Conservation (phyloP, 2,888 invertebrate species). For the Emmelina monodactyla region DNA sequence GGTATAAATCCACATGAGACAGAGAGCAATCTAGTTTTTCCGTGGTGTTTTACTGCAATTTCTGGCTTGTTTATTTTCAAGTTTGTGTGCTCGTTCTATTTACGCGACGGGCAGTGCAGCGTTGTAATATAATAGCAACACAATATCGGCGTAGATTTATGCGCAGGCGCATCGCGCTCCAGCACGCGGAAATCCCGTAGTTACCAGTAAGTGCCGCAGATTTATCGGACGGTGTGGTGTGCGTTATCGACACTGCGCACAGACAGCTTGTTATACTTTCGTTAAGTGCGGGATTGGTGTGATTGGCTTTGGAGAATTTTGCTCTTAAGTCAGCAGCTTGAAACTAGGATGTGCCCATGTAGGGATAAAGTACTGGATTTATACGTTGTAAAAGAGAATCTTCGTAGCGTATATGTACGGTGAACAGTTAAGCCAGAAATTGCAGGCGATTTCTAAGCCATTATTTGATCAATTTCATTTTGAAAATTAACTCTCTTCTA, state of each 20-base stretch:
- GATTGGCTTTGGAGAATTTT: too few relatives aligned
- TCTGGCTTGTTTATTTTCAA: background rate
- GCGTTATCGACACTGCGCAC: slow-evolving; percentile 24
- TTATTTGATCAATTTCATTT: too few relatives aligned
- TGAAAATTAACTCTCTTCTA: too few relatives aligned
- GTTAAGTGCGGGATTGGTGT: too few relatives aligned
- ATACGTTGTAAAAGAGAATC: too few relatives aligned
- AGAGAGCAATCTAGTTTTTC: background rate
- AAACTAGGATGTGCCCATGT: too few relatives aligned
- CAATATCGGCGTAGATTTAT: slow-evolving; percentile 65
- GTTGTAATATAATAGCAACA: slow-evolving; percentile 60
- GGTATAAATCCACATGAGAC: background rate
- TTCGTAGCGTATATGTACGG: too few relatives aligned
- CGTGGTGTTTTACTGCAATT: background rate
- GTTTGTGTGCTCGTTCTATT: slow-evolving; percentile 42
- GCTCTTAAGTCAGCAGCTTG: too few relatives aligned
- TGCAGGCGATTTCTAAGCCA: too few relatives aligned
- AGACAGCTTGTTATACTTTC: too few relatives aligned
- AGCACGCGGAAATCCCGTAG: slow-evolving; percentile 66
- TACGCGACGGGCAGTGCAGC: slow-evolving; percentile 42
- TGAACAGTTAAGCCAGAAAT: too few relatives aligned
- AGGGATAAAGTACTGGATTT: too few relatives aligned
- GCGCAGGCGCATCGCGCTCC: slow-evolving; percentile 55
- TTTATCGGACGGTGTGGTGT: slow-evolving; percentile 49
- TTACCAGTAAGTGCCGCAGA: slow-evolving; percentile 66